Conservation (phyloP, 2,797 vertebrate species). For the Xenopus petersii region DNA sequence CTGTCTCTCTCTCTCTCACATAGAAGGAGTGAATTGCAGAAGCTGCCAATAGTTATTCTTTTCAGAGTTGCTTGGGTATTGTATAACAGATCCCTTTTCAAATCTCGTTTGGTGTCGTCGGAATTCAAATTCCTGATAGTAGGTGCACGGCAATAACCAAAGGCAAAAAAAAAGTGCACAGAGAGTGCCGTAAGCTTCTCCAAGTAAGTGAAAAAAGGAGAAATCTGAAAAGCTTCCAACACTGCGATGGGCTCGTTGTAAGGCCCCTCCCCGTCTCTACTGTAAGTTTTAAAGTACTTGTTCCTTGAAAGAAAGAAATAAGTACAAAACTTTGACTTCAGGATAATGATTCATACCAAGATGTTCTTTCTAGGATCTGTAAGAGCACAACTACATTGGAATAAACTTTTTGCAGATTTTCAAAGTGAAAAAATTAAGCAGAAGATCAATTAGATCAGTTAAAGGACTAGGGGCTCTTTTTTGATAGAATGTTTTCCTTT, state of each 20-base stretch:
- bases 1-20: slow-evolving; percentile 2
- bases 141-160: slow-evolving; percentile 35
- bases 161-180: slow-evolving; percentile 22
- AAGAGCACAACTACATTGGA: too few species aligned
- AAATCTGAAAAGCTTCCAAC: slow-evolving; percentile 49
- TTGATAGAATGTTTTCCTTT: too few species aligned
- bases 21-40: slow-evolving; percentile 38
- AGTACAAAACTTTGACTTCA: too few species aligned
- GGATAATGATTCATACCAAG: too few species aligned
- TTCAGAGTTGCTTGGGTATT: slow-evolving; percentile 45
- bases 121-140: slow-evolving; percentile 35
- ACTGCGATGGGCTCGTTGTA: slow-evolving; percentile 51
- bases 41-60: slow-evolving; percentile 45
- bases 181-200: slow-evolving; percentile 49
- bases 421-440: too few species aligned
- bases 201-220: slow-evolving; percentile 55
- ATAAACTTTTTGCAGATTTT: too few species aligned
- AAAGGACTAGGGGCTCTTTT: too few species aligned
- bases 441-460: too few species aligned
- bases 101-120: slow-evolving; percentile 28
- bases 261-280: slow-evolving; percentile 42
- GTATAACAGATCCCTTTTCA: slow-evolving; percentile 43
- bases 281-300: slow-evolving; percentile 34
- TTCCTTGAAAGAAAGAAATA: background rate
- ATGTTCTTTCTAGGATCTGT: too few species aligned